Evolutionary conservation across 2,797 vertebrate species (phyloP).

Genomic region (Girardinus metallicus): DNA sequence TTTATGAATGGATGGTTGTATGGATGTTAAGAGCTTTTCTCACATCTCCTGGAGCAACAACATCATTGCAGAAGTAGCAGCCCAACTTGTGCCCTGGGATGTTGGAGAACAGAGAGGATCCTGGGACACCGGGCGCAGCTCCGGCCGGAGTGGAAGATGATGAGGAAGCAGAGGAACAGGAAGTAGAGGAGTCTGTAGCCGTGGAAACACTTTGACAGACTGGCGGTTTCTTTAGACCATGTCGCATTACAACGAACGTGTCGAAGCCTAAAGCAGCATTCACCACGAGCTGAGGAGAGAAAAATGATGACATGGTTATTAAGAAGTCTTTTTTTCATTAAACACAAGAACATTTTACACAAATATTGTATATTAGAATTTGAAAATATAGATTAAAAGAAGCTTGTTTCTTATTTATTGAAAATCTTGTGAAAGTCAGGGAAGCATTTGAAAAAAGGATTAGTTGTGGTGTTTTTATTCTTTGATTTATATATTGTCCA

Average conservation of each 20-base stretch:
- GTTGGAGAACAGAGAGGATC: conserved; percentile 94
- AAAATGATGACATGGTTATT: conserved; percentile 1
- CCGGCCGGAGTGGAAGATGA: conserved; percentile 74
- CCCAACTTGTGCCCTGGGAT: conserved; percentile 98
- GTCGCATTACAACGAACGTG: conserved; percentile 99
- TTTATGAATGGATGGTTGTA: neutral
- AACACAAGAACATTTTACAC: neutral
- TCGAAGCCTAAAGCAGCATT: conserved; percentile 97
- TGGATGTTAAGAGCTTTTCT: conserved; percentile 64
- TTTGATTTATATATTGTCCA: neutral
- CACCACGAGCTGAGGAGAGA: conserved; percentile 86
- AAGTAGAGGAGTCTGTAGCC: conserved; percentile 74
- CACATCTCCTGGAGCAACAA: conserved; percentile 97
- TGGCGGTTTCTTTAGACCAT: conserved; percentile 88
- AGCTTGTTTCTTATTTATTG: neutral
- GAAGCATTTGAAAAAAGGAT: neutral
- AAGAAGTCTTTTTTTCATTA: conserved; percentile 9
- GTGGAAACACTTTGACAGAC: conserved; percentile 72
- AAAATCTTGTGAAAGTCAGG: neutral
- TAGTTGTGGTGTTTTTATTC: neutral
- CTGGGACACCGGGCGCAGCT: conserved; percentile 73
- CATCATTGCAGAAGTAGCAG: conserved; percentile 99
- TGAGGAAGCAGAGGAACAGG: conserved; percentile 77
- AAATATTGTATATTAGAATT: neutral
- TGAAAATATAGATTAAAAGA: neutral